Percentiles rank a stretch among this genome's conserved stretches.
phyloP scores from a whole-genome alignment of 2,113 vertebrate genomes.

The Oncorhynchus mykiss region DNA sequence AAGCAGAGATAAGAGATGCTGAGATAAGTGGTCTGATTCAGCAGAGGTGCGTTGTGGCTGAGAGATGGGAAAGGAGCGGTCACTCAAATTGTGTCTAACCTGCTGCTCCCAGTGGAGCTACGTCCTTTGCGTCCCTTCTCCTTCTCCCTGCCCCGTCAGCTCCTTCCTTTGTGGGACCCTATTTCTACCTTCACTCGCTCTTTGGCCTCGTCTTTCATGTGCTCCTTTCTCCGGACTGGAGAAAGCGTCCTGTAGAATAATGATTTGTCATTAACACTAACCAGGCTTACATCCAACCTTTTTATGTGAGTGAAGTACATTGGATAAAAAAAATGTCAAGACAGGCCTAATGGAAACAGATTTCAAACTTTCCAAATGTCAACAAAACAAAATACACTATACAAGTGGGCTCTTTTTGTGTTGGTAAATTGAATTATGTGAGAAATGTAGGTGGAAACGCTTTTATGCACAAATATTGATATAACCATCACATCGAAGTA shows the following conservation, averaged over 20 bases:
- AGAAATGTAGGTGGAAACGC: no score
- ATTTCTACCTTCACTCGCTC: conserved; percentile 76
- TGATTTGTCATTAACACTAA: not conserved
- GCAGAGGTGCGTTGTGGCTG: not conserved
- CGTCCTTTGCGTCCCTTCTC: conserved; percentile 85
- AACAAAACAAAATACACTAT: no score
- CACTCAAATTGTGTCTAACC: conserved; percentile 62
- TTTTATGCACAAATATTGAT: no score
- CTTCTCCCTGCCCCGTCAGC: conserved; percentile 82
- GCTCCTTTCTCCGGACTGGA: conserved; percentile 88
- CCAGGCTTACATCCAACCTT: no score
- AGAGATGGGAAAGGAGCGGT: not conserved
- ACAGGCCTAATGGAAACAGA: no score
- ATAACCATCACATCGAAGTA: no score
- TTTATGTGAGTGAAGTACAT: no score
- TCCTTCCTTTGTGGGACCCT: conserved; percentile 75
- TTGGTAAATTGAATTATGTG: no score
- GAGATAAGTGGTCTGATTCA: not conserved
- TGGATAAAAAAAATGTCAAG: no score
- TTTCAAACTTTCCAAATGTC: no score
- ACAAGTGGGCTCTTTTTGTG: no score
- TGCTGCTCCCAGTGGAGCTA: conserved; percentile 89
- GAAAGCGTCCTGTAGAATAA: conserved; percentile 83
- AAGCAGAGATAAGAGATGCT: not conserved
- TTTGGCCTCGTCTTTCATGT: conserved; percentile 76